Conservation (phyloP, 2,797 vertebrate genomes). For the Cuniculus paca region DNA sequence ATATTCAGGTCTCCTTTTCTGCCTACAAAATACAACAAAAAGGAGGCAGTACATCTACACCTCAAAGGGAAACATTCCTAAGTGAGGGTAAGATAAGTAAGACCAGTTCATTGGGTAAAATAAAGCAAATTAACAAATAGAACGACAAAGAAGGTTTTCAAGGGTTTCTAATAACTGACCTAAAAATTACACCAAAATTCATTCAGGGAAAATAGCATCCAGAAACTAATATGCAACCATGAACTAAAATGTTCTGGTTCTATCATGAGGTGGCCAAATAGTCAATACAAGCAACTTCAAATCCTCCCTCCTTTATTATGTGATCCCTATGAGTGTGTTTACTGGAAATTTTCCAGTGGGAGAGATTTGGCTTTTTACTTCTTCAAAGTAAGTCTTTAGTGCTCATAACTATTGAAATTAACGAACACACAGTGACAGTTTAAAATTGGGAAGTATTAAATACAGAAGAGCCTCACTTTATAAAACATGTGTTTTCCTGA, state of each 20-base stretch:
- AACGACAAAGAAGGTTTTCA: constrained; percentile 50
- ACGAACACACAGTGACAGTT: constrained; percentile 25
- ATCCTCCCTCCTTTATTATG: neutral
- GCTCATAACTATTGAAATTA: constrained; percentile 46
- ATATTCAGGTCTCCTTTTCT: constrained; percentile 18
- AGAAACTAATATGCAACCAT: constrained; percentile 31
- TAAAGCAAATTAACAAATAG: neutral
- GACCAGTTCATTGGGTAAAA: neutral
- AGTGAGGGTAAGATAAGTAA: neutral
- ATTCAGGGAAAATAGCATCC: neutral
- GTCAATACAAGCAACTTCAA: constrained; percentile 27
- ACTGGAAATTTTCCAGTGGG: constrained; percentile 34
- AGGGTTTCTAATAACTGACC: constrained; percentile 52
- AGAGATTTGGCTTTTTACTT: constrained; percentile 49
- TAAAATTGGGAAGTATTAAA: constrained; percentile 36
- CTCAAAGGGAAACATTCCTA: constrained; percentile 3
- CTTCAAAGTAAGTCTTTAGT: constrained; percentile 23
- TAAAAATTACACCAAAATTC: neutral
- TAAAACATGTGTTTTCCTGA: constrained; percentile 63
- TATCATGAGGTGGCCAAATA: neutral
- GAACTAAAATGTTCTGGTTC: constrained; percentile 26
- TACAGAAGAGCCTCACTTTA: constrained; percentile 50
- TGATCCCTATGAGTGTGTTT: constrained; percentile 19
- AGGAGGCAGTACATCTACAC: neutral
- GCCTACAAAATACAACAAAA: neutral